Base-by-base conservation (phyloP, 2,888 invertebrate species). In the Limulus polyphemus region DNA sequence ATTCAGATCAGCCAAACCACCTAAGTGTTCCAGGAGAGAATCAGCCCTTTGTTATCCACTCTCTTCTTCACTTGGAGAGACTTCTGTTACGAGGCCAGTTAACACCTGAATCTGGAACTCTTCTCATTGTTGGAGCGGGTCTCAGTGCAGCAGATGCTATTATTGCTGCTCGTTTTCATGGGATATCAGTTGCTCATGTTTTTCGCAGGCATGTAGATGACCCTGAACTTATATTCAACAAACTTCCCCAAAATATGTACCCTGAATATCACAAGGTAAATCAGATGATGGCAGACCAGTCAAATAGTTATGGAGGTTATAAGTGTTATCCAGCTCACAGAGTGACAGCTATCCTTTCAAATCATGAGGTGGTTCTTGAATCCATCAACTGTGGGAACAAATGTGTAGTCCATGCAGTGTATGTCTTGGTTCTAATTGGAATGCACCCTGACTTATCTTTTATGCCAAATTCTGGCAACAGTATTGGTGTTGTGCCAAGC, bases 141-240 rank as follows among this genome's bases (percentile, higher is more conserved):
- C 81, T 94, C 62, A 87, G 86, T 72, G 92, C 93, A 1, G 93
- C 93, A 0, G 94, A 95, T 77, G 91, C 89, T 14, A 85, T 93
- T 65, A 81, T 89, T 70, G 83, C 85, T 49, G 82, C 86, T 10
- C 80, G 81, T 57, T 82, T 81, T 51, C 80, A 83, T 13, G 82
- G 82, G 49, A 79, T 87, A 62, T 83, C 82, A n/a, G 86, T 87
- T 2, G 73, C 84, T 0, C 93, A 94, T 78, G 82, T 84, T 55
- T 91, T 92, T 78, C 79, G 88, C 58, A 79, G 82, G 66, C 75
- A 80, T 16, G 81, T 83, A 32, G 81, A 81, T 11, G 82, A 83
- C 63, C 80, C 84, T 47, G 82, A 83, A 62, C 72, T 79, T 13
- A 75, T 80, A 49, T 79, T 81, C 65, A 79, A 77, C 62, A 79